Conservation (phyloP, 2,888 invertebrate genomes). For the Lasioglossum vierecki region DNA sequence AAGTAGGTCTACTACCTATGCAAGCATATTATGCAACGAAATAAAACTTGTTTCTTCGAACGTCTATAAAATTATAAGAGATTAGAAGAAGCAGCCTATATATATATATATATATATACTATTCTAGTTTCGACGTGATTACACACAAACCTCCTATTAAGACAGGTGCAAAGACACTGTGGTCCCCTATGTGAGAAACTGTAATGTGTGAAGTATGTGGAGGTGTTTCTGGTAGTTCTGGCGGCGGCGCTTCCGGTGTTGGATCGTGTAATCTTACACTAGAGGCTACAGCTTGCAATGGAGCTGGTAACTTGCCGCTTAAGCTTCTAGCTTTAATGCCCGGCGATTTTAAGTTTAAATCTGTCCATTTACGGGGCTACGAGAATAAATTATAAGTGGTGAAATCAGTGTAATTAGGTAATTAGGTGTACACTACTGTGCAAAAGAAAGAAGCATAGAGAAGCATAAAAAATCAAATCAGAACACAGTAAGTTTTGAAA, state of each 20-base stretch:
- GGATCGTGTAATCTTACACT: conserved; percentile 81
- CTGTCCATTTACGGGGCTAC: conserved; percentile 94
- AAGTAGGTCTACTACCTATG: conserved; percentile 52
- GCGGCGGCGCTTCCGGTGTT: conserved; percentile 77
- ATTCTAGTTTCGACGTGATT: conserved; percentile 12
- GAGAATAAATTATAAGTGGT: not conserved
- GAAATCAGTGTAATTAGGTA: not conserved
- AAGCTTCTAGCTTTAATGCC: conserved; percentile 91
- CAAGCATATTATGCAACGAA: conserved; percentile 46
- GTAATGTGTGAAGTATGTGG: conserved; percentile 77
- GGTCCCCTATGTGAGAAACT: conserved; percentile 82
- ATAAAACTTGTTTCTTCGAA: conserved; percentile 15
- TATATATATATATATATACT: not conserved
- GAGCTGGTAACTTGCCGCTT: conserved; percentile 84
- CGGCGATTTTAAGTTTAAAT: conserved; percentile 93
- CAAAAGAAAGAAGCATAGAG: too few species aligned
- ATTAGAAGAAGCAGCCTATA: conserved; percentile 25
- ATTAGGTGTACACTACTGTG: not conserved
- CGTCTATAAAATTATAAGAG: conserved; percentile 11
- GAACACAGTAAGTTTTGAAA: too few species aligned
- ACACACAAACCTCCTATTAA: conserved; percentile 76
- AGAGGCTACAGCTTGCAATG: conserved; percentile 84
- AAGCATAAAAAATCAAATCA: too few species aligned
- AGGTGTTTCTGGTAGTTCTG: conserved; percentile 82
- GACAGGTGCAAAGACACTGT: conserved; percentile 85